phyloP scores from a whole-genome alignment of 2,113 vertebrate genomes.

The Pollimyrus isidori region DNA sequence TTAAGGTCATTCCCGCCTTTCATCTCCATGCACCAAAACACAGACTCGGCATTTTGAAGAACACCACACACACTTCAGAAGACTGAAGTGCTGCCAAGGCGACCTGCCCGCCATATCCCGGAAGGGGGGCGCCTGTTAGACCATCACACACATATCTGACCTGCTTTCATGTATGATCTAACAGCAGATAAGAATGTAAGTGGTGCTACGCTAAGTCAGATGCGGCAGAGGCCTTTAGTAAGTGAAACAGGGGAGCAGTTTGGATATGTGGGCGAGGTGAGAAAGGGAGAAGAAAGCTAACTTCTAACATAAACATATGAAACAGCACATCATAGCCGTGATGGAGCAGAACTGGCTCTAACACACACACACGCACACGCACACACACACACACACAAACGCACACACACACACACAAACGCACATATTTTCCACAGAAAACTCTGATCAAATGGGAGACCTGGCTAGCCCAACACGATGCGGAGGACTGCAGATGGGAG shows the following conservation, averaged over 20 bases:
- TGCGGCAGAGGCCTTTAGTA: neutral
- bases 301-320: no score
- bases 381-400: neutral
- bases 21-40: neutral
- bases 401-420: neutral
- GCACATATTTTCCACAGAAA: conserved; percentile 44
- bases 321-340: neutral
- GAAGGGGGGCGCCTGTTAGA: neutral
- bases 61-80: neutral
- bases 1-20: neutral
- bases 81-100: neutral
- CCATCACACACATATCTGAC: neutral
- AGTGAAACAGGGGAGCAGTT: neutral
- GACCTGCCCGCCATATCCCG: neutral
- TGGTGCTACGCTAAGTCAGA: neutral
- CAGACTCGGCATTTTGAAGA: neutral
- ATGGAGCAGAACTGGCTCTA: neutral
- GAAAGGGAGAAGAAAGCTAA: no score
- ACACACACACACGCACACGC: neutral
- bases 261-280: no score
- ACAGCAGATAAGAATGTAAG: neutral
- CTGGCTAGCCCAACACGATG: conserved; percentile 33
- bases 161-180: neutral
- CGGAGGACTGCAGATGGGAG: conserved; percentile 47
- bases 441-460: conserved; percentile 34